phyloP scores from a whole-genome alignment of 2,113 vertebrate species.

The Eidolon helvum region DNA sequence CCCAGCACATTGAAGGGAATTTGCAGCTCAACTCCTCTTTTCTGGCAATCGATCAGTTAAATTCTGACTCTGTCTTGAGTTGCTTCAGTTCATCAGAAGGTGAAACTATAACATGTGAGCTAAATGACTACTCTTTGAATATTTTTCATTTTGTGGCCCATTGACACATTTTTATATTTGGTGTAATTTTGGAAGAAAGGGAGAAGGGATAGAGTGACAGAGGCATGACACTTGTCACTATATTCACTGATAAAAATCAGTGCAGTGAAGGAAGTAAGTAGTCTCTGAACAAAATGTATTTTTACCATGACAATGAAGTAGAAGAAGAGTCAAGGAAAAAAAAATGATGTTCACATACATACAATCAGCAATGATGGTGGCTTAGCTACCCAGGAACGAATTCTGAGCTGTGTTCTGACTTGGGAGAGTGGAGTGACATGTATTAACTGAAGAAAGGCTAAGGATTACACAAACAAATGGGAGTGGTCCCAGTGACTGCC shows the following conservation, averaged over 20 bases:
- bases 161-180: neutral
- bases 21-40: neutral
- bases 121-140: constrained; percentile 15
- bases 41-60: neutral
- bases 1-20: neutral
- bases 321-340: constrained; percentile 2
- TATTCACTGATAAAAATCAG: neutral
- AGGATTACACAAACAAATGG: constrained; percentile 44
- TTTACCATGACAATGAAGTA: constrained; percentile 59
- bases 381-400: constrained; percentile 18
- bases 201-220: neutral
- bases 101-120: neutral
- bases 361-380: constrained; percentile 45
- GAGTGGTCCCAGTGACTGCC: constrained; percentile 37
- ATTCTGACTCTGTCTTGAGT: neutral
- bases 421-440: constrained; percentile 27
- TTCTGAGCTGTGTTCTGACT: constrained; percentile 29
- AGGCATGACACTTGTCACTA: neutral
- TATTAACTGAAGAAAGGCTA: constrained; percentile 42
- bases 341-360: constrained; percentile 32
- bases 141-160: neutral
- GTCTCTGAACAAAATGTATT: constrained; percentile 23
- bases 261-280: neutral
- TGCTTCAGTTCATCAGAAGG: constrained; percentile 30
- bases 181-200: neutral